These are phyloP conservation scores for Hypselothyrea guttata DNA, from an alignment of 2,888 invertebrate species.

Conservation along the genomic window DNA sequence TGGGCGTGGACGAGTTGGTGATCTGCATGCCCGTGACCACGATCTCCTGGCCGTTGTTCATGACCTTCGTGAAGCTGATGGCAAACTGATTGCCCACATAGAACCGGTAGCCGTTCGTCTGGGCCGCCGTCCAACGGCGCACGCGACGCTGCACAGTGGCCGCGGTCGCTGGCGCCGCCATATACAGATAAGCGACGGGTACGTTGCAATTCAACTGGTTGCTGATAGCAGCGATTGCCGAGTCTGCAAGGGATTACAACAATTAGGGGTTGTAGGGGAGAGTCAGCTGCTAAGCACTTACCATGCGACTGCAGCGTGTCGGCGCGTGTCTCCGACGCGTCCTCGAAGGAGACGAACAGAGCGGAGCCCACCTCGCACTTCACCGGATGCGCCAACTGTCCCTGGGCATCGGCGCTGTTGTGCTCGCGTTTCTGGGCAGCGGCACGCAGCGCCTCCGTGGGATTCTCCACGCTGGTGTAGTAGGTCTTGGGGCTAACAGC, in stretches of 20 bases:
- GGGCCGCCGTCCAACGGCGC: conserved; percentile 64
- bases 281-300: no score
- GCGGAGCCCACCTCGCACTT: conserved; percentile 83
- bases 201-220: conserved; percentile 82
- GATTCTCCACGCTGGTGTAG: conserved; percentile 85
- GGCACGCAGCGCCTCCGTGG: conserved; percentile 84
- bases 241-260: conserved; percentile 71
- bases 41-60: conserved; percentile 25
- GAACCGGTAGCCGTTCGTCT: conserved; percentile 37
- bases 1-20: conserved; percentile 40
- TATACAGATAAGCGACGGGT: conserved; percentile 71
- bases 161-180: conserved; percentile 57
- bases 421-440: conserved; percentile 82
- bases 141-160: conserved; percentile 55
- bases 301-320: conserved; percentile 81
- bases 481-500: conserved; percentile 83
- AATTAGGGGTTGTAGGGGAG: no score
- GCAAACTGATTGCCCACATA: conserved; percentile 54
- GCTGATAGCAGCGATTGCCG: conserved; percentile 84
- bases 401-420: conserved; percentile 63
- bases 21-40: conserved; percentile 41
- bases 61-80: conserved; percentile 60
- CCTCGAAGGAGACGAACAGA: conserved; percentile 84
- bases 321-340: conserved; percentile 84
- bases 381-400: conserved; percentile 63